Conservation (phyloP, 2,113 vertebrate genomes). For the Ciconia stormi region DNA sequence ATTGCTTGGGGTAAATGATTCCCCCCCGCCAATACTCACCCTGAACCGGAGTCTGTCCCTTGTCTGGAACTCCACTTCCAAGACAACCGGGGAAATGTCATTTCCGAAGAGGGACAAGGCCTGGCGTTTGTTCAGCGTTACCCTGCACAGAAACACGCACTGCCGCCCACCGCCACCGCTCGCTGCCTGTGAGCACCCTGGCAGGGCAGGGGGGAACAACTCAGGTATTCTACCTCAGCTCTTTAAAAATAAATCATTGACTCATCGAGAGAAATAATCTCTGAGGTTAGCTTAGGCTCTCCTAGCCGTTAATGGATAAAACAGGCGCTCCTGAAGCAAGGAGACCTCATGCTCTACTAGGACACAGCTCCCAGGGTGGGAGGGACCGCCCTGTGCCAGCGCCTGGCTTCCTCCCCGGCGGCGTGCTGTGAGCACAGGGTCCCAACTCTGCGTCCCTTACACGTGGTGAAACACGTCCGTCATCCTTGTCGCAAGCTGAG, state of each 20-base stretch:
- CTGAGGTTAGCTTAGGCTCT: not conserved
- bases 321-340: not conserved
- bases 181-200: not conserved
- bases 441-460: fast-evolving
- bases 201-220: fast-evolving
- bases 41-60: slow-evolving; percentile 48
- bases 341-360: not conserved
- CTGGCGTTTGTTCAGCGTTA: slow-evolving; percentile 11
- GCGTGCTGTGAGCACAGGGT: fast-evolving
- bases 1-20: not conserved
- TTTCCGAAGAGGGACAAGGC: not conserved
- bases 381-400: not conserved
- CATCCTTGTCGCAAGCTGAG: not conserved
- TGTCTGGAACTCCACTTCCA: slow-evolving; percentile 56
- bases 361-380: not conserved
- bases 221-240: not conserved
- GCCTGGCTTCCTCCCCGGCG: fast-evolving
- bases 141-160: not conserved
- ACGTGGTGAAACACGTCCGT: fast-evolving
- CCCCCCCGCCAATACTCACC: not conserved
- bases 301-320: not conserved
- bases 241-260: not conserved
- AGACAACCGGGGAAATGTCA: not conserved
- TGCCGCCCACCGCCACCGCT: not conserved
- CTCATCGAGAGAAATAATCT: not conserved